Conservation (phyloP, 1,140 invertebrate genomes). For the Cephus cinctus region DNA sequence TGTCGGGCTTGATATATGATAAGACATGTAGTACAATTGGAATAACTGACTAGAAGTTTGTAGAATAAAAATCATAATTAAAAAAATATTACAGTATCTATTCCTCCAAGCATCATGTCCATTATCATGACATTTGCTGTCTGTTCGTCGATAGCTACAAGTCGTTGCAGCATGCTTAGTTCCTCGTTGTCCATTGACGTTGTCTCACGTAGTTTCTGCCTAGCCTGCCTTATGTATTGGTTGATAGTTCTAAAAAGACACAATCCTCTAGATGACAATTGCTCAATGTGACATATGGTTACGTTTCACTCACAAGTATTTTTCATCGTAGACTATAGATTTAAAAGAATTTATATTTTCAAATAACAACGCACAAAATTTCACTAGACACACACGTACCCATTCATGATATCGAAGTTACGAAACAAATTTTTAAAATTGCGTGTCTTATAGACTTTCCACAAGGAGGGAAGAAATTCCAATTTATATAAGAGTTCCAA, state of each 20-base stretch:
- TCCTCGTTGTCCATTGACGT: constrained; percentile 29
- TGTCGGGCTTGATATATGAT: too few relatives aligned
- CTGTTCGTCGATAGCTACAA: constrained; percentile 55
- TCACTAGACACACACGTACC: constrained; percentile 9
- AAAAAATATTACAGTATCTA: constrained; percentile 66
- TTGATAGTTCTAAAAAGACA: constrained; percentile 26
- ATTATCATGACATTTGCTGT: constrained; percentile 65
- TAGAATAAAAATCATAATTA: not conserved
- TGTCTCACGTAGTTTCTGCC: constrained; percentile 37
- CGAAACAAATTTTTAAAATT: constrained; percentile 57
- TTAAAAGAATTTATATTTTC: too few relatives aligned
- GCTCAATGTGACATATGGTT: not conserved
- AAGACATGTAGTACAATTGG: too few relatives aligned
- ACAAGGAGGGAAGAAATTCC: constrained; percentile 63
- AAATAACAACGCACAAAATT: too few relatives aligned
- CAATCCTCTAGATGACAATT: not conserved
- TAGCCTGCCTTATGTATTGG: constrained; percentile 43
- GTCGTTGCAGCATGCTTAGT: constrained; percentile 58
- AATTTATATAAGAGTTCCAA: constrained; percentile 61
- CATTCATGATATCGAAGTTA: constrained; percentile 43
- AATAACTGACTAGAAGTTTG: too few relatives aligned
- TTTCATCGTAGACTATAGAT: too few relatives aligned
- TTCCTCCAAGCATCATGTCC: constrained; percentile 73
- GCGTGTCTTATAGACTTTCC: constrained; percentile 62
- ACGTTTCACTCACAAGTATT: too few relatives aligned